Conservation (phyloP, 2,797 vertebrate species). For the Crossoptilon crossoptilon region DNA sequence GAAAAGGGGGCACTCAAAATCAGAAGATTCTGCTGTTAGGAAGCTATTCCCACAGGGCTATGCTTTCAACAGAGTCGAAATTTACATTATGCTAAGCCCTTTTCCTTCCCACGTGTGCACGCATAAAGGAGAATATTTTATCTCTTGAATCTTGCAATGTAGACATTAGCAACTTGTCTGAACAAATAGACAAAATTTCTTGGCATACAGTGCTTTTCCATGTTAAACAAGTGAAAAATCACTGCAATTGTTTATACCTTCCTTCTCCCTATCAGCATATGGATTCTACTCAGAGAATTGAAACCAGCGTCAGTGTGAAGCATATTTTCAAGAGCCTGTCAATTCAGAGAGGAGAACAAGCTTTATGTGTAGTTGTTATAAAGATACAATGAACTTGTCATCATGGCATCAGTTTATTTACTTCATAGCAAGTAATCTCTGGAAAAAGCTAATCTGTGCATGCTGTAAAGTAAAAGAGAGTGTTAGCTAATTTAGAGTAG, state of each 20-base stretch:
- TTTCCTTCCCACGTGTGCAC: background rate
- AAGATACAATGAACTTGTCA: conserved; percentile 26
- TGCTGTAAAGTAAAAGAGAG: background rate
- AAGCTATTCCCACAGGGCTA: background rate
- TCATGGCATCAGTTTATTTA: conserved; percentile 15
- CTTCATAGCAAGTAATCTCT: background rate
- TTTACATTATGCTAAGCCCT: background rate
- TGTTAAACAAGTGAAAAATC: conserved; percentile 2
- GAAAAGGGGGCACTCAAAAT: background rate
- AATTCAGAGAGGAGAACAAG: background rate
- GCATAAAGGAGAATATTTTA: conserved; percentile 3
- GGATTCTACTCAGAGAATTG: background rate
- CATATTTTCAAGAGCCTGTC: conserved; percentile 2
- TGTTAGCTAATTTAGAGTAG: background rate
- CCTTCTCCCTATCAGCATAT: background rate
- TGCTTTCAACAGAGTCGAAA: conserved; percentile 32
- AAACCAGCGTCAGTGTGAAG: background rate
- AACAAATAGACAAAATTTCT: conserved; percentile 15
- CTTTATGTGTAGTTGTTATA: background rate
- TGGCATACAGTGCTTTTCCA: background rate
- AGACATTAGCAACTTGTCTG: conserved; percentile 31
- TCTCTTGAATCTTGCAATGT: background rate
- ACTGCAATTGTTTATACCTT: background rate
- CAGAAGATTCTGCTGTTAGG: background rate
- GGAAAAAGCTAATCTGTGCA: background rate